Percentiles rank a stretch among this genome's conserved stretches.
phyloP scores from a whole-genome alignment of 2,888 invertebrate species.

The Polietes domitor region DNA sequence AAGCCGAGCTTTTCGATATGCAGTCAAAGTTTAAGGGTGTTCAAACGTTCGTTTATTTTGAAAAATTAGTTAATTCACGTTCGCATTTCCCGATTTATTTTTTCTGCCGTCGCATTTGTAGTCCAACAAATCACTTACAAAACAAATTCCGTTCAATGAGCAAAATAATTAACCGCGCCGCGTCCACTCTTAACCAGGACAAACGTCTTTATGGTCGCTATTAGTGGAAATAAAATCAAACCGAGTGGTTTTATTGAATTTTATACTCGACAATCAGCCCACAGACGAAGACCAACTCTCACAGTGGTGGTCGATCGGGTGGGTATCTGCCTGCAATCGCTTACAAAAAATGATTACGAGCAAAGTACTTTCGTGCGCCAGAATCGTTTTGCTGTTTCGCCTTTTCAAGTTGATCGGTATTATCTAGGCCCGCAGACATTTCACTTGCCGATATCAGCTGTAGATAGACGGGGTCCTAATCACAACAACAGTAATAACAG shows the following conservation, averaged over 20 bases:
- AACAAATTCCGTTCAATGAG: not conserved
- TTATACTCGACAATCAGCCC: conserved; percentile 27
- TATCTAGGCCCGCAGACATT: conserved; percentile 63
- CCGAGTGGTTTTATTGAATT: conserved; percentile 46
- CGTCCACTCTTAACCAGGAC: conserved; percentile 34
- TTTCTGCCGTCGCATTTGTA: conserved; percentile 3
- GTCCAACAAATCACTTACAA: not conserved
- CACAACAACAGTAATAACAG: conserved; percentile 35
- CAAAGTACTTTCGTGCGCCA: conserved; percentile 13
- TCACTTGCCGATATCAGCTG: conserved; percentile 58
- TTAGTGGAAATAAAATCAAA: conserved; percentile 44
- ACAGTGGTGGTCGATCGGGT: not conserved
- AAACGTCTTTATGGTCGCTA: conserved; percentile 51
- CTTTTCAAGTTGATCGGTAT: conserved; percentile 37
- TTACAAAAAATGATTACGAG: conserved; percentile 6
- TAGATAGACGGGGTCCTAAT: conserved; percentile 45
- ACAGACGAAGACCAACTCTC: not conserved
- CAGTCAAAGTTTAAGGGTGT: not conserved
- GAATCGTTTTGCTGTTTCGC: not conserved
- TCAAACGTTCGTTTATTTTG: not conserved
- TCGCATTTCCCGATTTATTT: not conserved
- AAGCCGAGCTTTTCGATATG: not conserved
- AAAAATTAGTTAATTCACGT: not conserved
- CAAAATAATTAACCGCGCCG: not conserved
- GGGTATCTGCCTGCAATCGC: conserved; percentile 4